phyloP scores from a whole-genome alignment of 1,140 invertebrate genomes.

The Diorhabda elongata region DNA sequence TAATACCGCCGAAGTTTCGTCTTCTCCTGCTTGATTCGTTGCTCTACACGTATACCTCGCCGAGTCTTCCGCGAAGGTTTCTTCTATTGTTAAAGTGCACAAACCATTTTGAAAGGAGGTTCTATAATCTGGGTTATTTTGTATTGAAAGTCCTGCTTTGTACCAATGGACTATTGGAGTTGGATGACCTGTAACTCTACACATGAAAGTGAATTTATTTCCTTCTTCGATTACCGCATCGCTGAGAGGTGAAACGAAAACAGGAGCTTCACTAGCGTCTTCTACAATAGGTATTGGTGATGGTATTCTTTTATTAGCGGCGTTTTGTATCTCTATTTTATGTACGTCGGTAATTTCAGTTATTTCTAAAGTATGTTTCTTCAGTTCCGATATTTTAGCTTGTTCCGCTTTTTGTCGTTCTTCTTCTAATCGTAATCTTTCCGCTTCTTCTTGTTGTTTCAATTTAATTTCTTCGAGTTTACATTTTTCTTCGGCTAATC shows the following conservation, averaged over 20 bases:
- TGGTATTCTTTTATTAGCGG: conserved; percentile 24
- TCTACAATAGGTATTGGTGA: conserved; percentile 26
- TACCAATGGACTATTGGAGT: conserved; percentile 80
- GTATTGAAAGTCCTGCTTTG: conserved; percentile 55
- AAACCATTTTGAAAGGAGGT: conserved; percentile 69
- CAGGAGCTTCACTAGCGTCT: conserved; percentile 49
- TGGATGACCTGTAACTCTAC: conserved; percentile 62
- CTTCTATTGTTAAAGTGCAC: conserved; percentile 66
- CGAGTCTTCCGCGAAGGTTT: conserved; percentile 77
- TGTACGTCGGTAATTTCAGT: conserved; percentile 34
- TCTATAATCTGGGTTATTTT: conserved; percentile 50
- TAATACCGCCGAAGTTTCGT: conserved; percentile 69
- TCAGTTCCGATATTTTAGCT: conserved; percentile 29
- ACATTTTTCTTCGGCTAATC: conserved; percentile 27
- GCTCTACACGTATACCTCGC: conserved; percentile 72
- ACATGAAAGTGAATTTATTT: conserved; percentile 46
- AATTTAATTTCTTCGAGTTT: conserved; percentile 28
- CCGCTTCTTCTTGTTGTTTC: conserved; percentile 28
- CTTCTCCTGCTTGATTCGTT: conserved; percentile 62
- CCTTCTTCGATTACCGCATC: conserved; percentile 71
- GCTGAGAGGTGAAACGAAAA: conserved; percentile 61
- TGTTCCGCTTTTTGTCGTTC: conserved; percentile 29
- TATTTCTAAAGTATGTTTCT: conserved; percentile 30
- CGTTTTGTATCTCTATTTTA: conserved; percentile 20
- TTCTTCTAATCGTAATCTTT: conserved; percentile 19